Conservation (phyloP, 2,797 vertebrate genomes). For the Vultur gryphus region DNA sequence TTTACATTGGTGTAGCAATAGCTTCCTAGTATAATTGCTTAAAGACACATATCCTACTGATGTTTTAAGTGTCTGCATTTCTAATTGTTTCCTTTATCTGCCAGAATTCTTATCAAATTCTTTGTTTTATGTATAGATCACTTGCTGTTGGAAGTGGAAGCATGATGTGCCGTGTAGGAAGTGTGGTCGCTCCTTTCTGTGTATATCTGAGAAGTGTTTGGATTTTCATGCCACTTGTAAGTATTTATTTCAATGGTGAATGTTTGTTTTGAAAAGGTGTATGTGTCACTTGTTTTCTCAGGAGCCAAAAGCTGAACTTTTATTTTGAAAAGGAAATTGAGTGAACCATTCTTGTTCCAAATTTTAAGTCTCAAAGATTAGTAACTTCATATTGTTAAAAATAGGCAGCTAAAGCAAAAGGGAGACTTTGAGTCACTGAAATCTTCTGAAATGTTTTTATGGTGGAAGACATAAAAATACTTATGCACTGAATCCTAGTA, state of each 20-base stretch:
- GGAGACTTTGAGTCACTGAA: not conserved
- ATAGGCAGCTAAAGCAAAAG: not conserved
- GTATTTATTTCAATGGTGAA: not conserved
- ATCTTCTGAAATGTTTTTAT: not conserved
- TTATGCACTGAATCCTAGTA: not conserved
- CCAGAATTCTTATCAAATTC: not conserved
- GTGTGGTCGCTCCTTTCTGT: conserved; percentile 86
- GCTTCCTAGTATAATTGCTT: not conserved
- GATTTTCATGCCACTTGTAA: conserved; percentile 88
- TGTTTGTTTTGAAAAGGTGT: not conserved
- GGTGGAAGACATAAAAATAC: not conserved
- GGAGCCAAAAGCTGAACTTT: not conserved
- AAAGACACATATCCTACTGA: not conserved
- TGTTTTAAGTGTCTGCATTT: not conserved
- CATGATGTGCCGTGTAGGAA: conserved; percentile 90
- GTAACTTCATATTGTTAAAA: not conserved
- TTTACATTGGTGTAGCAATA: not conserved
- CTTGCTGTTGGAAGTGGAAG: conserved; percentile 90
- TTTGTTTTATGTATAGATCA: conserved; percentile 73
- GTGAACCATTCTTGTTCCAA: not conserved
- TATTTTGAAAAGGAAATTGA: not conserved
- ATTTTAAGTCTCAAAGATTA: not conserved
- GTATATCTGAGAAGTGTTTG: conserved; percentile 85
- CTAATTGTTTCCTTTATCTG: not conserved
- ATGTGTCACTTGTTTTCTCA: not conserved